Percentiles rank a stretch among this genome's conserved stretches.
phyloP scores from a whole-genome alignment of 2,797 vertebrate species.

The Morus bassanus region DNA sequence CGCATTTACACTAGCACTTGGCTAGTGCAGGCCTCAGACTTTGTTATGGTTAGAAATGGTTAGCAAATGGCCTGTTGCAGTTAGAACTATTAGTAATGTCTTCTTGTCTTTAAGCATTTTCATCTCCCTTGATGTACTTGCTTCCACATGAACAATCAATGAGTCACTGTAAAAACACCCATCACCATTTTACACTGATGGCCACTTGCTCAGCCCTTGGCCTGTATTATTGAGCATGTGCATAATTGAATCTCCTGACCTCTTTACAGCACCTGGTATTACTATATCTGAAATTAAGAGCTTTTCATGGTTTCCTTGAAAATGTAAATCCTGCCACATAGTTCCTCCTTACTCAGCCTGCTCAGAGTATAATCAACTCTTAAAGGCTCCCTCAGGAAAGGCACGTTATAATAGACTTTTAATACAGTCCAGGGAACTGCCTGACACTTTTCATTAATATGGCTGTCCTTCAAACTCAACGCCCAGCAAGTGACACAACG shows the following conservation, averaged over 20 bases:
- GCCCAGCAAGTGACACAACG: fast-evolving
- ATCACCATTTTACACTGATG: not conserved
- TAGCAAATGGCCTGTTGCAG: not conserved
- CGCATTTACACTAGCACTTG: not conserved
- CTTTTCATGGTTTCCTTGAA: not conserved
- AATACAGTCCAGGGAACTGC: not conserved
- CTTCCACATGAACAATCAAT: not conserved
- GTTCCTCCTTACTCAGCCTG: not conserved
- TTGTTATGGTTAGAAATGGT: not conserved
- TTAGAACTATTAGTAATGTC: not conserved
- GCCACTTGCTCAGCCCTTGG: not conserved
- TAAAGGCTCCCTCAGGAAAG: not conserved
- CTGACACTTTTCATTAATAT: not conserved
- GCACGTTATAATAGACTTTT: not conserved
- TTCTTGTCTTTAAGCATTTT: not conserved
- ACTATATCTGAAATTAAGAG: not conserved
- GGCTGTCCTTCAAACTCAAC: not conserved
- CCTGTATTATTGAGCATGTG: fast-evolving
- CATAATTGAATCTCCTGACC: not conserved
- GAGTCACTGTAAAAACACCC: not conserved
- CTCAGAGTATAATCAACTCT: no score
- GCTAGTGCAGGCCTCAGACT: not conserved
- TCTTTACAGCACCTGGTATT: not conserved
- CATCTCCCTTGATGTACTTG: not conserved
- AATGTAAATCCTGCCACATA: not conserved